Base-by-base conservation (phyloP, 2,888 invertebrate genomes). In the Orthonychiurus folsomi region DNA sequence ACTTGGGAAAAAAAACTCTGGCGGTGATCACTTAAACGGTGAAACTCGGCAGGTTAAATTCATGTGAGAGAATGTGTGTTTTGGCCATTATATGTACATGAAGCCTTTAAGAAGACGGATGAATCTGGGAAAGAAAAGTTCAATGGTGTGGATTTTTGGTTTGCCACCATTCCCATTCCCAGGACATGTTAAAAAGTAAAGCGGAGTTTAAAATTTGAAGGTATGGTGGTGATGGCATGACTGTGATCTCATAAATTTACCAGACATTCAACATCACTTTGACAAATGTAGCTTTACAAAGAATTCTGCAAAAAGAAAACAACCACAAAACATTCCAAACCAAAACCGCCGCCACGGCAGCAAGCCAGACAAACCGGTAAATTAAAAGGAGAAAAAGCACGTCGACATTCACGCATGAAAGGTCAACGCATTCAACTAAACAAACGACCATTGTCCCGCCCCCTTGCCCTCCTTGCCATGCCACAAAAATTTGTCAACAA, bases 111-210 rank as follows among this genome's bases (percentile, higher is more conserved):
- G 37, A 37, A 37, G 37, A 37, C 37, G 15, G 15, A 37, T 37
- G 37, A 37, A 37, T 15, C 5, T 37, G 37, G 37, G 37, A 37
- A 37, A 15, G 37, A 37, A 37, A 15, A 37, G 5, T n/a, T 37
- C 15, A 9, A 37, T 37, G 37, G 9, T 37, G 15, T 37, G 37
- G 37, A 37, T 37, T 37, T 37, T 37, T 37, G 37, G 37, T 37
- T 37, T 37, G 37, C 37, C 37, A 37, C 37, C 37, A 37, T 37
- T 37, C 37, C 37, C 37, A 37, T 37, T 37, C 37, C 37, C 37
- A 37, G 37, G n/a, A 9, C 37, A 37, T 37, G 5, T 37, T 37
- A n/a, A n/a, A n/a, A n/a, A n/a, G n/a, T n/a, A n/a, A n/a, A n/a
- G n/a, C n/a, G n/a, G n/a, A n/a, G n/a, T n/a, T n/a, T n/a, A n/a